Percentiles rank a stretch among this genome's conserved stretches.
phyloP scores from a whole-genome alignment of 2,797 vertebrate genomes.

The Brachyrhaphis roseni region DNA sequence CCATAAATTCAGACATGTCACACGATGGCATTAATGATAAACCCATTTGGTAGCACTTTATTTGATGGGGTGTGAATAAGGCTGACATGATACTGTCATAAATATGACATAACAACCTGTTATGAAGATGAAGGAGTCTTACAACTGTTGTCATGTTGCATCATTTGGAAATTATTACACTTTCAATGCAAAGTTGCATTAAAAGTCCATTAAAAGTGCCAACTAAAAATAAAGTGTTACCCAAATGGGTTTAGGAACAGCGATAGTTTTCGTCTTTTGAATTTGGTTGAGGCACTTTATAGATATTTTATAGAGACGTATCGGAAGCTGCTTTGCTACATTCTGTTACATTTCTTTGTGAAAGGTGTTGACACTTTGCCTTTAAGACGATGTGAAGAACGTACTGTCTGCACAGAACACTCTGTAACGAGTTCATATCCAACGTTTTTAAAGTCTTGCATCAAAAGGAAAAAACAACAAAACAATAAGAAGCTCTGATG shows the following conservation, averaged over 20 bases:
- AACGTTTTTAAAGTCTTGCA: not conserved
- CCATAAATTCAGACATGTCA: not conserved
- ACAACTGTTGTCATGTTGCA: too few relatives aligned
- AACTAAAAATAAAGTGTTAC: not conserved
- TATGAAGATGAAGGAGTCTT: too few relatives aligned
- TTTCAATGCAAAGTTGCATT: too few relatives aligned
- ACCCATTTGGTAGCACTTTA: too few relatives aligned
- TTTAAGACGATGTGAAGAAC: not conserved
- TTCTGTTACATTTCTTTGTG: not conserved
- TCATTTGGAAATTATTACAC: too few relatives aligned
- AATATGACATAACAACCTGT: too few relatives aligned
- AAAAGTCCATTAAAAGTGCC: too few relatives aligned
- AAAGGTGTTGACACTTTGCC: not conserved
- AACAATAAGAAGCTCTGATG: not conserved
- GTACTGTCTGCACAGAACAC: not conserved
- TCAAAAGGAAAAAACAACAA: not conserved
- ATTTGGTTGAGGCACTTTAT: not conserved
- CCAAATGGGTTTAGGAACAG: not conserved
- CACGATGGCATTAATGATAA: not conserved
- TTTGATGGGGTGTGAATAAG: too few relatives aligned
- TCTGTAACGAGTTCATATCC: not conserved
- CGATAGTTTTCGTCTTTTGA: not conserved
- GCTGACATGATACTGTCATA: too few relatives aligned
- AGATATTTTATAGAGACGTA: not conserved
- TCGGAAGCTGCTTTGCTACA: not conserved